Conservation (phyloP, 2,113 vertebrate species). For the sheep (Ovis aries) region DNA sequence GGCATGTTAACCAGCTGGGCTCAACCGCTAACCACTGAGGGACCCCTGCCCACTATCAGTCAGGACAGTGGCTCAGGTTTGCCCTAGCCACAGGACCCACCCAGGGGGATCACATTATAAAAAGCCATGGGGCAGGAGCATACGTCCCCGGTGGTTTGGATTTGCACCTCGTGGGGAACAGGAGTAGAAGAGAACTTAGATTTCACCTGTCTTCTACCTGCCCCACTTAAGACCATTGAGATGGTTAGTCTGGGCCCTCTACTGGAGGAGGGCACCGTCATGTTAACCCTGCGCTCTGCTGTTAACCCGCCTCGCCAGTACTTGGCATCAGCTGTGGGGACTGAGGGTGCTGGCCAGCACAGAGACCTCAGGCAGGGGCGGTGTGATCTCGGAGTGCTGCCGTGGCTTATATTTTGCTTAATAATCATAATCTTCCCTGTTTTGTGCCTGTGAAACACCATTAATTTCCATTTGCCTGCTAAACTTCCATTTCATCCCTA, state of each 20-base stretch:
- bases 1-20: neutral
- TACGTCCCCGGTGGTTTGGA: rapidly evolving
- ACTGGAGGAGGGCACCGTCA: neutral
- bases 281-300: neutral
- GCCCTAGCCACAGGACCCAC: neutral
- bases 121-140: rapidly evolving
- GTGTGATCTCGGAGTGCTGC: neutral
- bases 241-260: neutral
- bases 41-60: rapidly evolving
- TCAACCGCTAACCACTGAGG: neutral
- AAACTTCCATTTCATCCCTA: neutral
- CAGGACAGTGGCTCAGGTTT: neutral
- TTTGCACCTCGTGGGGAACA: rapidly evolving
- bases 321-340: neutral
- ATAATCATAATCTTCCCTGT: neutral
- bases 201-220: neutral
- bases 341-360: neutral
- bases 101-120: rapidly evolving
- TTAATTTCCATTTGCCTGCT: neutral
- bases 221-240: neutral
- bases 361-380: neutral
- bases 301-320: rapidly evolving
- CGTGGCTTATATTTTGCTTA: neutral
- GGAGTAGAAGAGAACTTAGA: neutral
- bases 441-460: neutral